phyloP scores from a whole-genome alignment of 2,113 vertebrate species.

The Fulica atra region DNA sequence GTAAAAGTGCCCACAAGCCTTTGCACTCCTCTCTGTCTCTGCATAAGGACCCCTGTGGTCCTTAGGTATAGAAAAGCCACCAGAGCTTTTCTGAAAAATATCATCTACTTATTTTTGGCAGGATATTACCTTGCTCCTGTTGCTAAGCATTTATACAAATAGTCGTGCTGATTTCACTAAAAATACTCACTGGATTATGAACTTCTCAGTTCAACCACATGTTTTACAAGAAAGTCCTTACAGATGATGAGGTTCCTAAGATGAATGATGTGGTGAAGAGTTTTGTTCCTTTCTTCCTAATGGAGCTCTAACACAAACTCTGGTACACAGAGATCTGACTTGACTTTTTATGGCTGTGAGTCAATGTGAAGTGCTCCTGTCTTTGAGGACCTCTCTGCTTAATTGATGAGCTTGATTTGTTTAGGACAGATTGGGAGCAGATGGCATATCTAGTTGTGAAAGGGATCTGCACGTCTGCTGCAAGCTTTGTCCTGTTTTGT shows the following conservation, averaged over 20 bases:
- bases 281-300: neutral
- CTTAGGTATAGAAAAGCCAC: neutral
- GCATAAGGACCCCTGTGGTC: neutral
- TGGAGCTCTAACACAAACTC: neutral
- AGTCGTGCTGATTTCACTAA: neutral
- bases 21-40: neutral
- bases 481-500: neutral
- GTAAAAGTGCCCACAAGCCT: neutral
- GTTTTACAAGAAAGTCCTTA: neutral
- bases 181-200: neutral
- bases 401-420: neutral
- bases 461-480: neutral
- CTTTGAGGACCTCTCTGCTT: neutral
- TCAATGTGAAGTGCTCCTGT: neutral
- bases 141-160: neutral
- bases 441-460: neutral
- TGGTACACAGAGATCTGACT: neutral
- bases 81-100: neutral
- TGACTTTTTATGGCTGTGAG: neutral
- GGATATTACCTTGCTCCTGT: neutral
- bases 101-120: neutral
- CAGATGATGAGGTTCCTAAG: neutral
- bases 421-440: neutral
- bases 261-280: neutral
- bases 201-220: neutral